Evolutionary conservation across 2,888 invertebrate species (phyloP), one percentile per base, ranked within the genome.

Genomic region (Apotomis turbidana): DNA sequence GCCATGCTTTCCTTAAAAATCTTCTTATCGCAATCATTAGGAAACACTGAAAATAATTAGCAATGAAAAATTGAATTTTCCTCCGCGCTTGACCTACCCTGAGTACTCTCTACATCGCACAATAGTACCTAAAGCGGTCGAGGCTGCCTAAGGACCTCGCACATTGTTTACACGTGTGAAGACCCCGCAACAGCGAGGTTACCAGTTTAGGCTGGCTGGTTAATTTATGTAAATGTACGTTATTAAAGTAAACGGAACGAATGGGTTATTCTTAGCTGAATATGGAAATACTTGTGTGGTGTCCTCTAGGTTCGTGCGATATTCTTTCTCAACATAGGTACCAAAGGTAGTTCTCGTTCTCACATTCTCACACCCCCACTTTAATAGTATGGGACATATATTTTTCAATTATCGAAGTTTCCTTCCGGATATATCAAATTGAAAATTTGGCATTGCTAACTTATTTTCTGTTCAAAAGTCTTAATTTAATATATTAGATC

Each of bases 151-250:
- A 73, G 76, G 81, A 79, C 83, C 83, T 87, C 81, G 84, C 75
- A 74, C 79, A 84, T 80, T 88, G 88, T 88, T 86, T 87, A 83
- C 81, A 76, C 82, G 87, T 87, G 86, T 85, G 86, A 89, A 88
- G 83, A 79, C 83, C 77, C 83, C 84, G 83, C 85, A 85, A 85
- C 85, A 84, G 84, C 80, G 78, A 78, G 81, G 81, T 83, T 83
- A 78, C 82, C 51, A 54, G 71, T 71, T 71, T 68, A 67, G 49
- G 63, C 41, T 36, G 44, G 58, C 49, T 49, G 38, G 68, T 38
- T 36, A 49, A 58, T 58, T 58, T 51, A 68, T 51, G 57, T 36
- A 68, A 59, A 59, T 54, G 36, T 41, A 49, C 67, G 61, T 66
- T 67, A 67, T 71, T 67, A 71, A 59, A 71, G 49, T 71, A 64